Evolutionary conservation across 2,888 invertebrate species (phyloP).

Genomic region (Oasisia sp.): DNA sequence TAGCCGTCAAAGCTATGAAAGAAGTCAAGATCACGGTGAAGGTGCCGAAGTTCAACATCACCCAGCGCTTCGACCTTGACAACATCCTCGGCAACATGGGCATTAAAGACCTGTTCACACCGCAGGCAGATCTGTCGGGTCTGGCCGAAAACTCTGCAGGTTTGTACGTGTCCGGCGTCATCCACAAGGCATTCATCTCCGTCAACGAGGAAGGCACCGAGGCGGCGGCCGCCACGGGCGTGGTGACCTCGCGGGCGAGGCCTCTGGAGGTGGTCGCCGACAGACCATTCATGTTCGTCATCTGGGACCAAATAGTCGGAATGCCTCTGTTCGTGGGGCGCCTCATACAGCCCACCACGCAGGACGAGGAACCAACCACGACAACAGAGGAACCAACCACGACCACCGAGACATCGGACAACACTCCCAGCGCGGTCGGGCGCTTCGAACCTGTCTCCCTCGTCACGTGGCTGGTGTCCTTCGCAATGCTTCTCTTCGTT

Average conservation of each 20-base stretch:
- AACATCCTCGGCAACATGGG: conserved; percentile 47
- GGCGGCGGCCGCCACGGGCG: conserved; percentile 57
- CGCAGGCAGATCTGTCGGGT: conserved; percentile 55
- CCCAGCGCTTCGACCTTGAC: conserved; percentile 45
- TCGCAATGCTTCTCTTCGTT: not conserved
- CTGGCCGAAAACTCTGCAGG: conserved; percentile 44
- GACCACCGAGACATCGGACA: too few relatives aligned
- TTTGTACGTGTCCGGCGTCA: conserved; percentile 50
- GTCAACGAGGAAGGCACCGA: conserved; percentile 62
- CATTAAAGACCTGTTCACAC: conserved; percentile 49
- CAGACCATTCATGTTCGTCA: conserved; percentile 59
- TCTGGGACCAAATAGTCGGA: conserved; percentile 40
- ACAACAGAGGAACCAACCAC: too few relatives aligned
- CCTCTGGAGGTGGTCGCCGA: conserved; percentile 46
- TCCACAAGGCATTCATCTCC: conserved; percentile 61
- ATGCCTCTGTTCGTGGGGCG: conserved; percentile 36
- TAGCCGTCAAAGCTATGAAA: not conserved
- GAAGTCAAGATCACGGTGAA: conserved; percentile 35
- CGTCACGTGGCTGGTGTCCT: not conserved
- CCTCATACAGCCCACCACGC: not conserved
- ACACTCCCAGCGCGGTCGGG: not conserved
- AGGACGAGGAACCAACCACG: too few relatives aligned
- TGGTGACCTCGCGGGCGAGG: conserved; percentile 19
- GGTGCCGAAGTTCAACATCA: conserved; percentile 54
- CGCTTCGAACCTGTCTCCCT: not conserved